These are phyloP conservation scores for Pecten maximus DNA, from an alignment of 2,888 invertebrate species.

Conservation along the genomic window DNA sequence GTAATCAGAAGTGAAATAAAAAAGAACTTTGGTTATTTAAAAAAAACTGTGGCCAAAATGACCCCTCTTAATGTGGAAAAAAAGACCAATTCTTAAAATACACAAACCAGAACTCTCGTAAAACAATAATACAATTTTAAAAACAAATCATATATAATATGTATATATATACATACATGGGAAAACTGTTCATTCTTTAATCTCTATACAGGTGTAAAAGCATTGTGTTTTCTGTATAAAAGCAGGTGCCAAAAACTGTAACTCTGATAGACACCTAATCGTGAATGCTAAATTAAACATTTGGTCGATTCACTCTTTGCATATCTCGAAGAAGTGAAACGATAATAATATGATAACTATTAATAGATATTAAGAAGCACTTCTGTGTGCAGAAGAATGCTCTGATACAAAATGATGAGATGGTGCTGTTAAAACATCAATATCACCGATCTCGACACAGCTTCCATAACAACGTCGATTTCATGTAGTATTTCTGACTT, in stretches of 20 bases:
- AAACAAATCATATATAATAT: too few species aligned
- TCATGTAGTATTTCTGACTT: neutral
- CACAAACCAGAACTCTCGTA: too few species aligned
- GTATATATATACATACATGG: too few species aligned
- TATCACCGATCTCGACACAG: neutral
- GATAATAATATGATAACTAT: neutral
- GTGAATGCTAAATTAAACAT: neutral
- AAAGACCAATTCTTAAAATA: too few species aligned
- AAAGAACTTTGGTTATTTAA: too few species aligned
- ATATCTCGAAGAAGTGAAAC: neutral
- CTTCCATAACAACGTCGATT: conserved; percentile 29
- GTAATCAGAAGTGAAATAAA: too few species aligned
- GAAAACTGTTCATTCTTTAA: too few species aligned
- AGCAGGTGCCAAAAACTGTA: neutral
- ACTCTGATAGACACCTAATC: neutral
- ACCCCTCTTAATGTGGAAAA: too few species aligned
- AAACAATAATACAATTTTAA: too few species aligned
- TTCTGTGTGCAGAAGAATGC: neutral
- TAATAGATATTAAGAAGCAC: neutral
- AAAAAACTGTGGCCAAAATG: too few species aligned
- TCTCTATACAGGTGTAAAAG: too few species aligned
- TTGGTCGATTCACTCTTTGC: neutral
- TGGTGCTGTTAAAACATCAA: neutral
- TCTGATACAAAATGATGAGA: neutral
- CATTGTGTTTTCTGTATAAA: too few species aligned